Evolutionary conservation across 1,140 invertebrate genomes (phyloP).

Genomic region (Drosophila baimaii): DNA sequence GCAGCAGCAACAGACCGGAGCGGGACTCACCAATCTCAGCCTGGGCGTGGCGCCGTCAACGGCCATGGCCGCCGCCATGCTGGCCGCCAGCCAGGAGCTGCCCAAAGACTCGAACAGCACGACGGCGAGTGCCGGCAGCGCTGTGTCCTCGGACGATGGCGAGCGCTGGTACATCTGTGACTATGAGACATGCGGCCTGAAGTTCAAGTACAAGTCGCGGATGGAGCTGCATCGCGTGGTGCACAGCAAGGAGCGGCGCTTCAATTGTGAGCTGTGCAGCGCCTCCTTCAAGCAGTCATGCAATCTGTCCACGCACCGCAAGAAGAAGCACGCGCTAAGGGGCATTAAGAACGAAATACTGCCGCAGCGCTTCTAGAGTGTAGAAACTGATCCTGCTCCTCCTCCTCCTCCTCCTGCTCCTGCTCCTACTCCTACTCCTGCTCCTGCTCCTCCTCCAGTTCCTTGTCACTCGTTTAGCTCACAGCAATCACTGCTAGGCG

Average conservation of each 20-base stretch:
- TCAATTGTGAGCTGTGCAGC: slow-evolving; percentile 77
- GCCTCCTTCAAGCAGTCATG: slow-evolving; percentile 82
- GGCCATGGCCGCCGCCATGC: slow-evolving; percentile 38
- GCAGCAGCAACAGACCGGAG: slow-evolving; percentile 40
- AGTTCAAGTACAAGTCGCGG: slow-evolving; percentile 81
- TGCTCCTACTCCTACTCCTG: not conserved
- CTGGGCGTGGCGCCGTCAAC: slow-evolving; percentile 32
- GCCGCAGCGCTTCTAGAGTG: slow-evolving; percentile 72
- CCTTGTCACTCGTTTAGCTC: slow-evolving; percentile 16
- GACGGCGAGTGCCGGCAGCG: slow-evolving; percentile 79
- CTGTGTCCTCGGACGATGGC: slow-evolving; percentile 77
- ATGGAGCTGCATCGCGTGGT: slow-evolving; percentile 80
- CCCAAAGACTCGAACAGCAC: slow-evolving; percentile 80
- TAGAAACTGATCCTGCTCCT: not conserved
- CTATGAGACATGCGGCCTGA: slow-evolving; percentile 73
- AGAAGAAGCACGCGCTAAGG: slow-evolving; percentile 75
- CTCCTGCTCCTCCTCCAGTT: not conserved
- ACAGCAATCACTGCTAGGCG: slow-evolving; percentile 3
- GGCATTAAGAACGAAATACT: slow-evolving; percentile 70
- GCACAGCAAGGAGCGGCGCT: slow-evolving; percentile 80
- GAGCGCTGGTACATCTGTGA: slow-evolving; percentile 82
- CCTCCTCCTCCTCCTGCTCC: not conserved
- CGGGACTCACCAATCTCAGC: slow-evolving; percentile 29
- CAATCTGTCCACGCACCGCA: slow-evolving; percentile 79
- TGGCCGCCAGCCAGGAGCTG: slow-evolving; percentile 56